These are phyloP conservation scores for Timema podura DNA, from an alignment of 2,888 invertebrate species.

Conservation along the genomic window DNA sequence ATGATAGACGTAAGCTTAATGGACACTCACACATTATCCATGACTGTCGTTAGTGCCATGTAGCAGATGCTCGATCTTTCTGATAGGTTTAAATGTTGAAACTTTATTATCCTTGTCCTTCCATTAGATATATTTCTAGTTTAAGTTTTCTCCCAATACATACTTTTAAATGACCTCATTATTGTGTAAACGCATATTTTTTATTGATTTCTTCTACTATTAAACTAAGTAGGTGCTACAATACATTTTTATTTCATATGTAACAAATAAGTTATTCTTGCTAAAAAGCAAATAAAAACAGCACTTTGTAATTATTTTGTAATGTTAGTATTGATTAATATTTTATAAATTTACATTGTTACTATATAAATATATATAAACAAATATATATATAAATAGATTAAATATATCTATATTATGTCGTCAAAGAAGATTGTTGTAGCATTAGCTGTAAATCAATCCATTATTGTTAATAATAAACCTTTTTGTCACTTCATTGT, in stretches of 20 bases:
- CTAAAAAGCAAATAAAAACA: conserved; percentile 21
- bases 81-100: too few relatives aligned
- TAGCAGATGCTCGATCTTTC: too few relatives aligned
- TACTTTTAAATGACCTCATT: too few relatives aligned
- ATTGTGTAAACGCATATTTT: too few relatives aligned
- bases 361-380: conserved; percentile 33
- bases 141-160: too few relatives aligned
- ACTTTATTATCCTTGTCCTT: too few relatives aligned
- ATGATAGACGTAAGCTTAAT: too few relatives aligned
- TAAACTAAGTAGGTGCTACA: conserved; percentile 25
- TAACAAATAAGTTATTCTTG: conserved; percentile 28
- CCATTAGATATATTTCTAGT: too few relatives aligned
- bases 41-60: too few relatives aligned
- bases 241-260: conserved; percentile 23
- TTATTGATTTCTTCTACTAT: too few relatives aligned
- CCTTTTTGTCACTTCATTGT: conserved; percentile 17
- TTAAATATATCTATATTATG: conserved; percentile 30
- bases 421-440: conserved; percentile 31
- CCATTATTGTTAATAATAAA: conserved; percentile 18
- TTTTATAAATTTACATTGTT: conserved; percentile 32
- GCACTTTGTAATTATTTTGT: conserved; percentile 29
- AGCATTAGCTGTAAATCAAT: conserved; percentile 24
- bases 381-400: conserved; percentile 34
- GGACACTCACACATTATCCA: too few relatives aligned
- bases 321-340: conserved; percentile 32